Conservation (phyloP, 2,113 vertebrate genomes). For the Sminthopsis crassicaudata region DNA sequence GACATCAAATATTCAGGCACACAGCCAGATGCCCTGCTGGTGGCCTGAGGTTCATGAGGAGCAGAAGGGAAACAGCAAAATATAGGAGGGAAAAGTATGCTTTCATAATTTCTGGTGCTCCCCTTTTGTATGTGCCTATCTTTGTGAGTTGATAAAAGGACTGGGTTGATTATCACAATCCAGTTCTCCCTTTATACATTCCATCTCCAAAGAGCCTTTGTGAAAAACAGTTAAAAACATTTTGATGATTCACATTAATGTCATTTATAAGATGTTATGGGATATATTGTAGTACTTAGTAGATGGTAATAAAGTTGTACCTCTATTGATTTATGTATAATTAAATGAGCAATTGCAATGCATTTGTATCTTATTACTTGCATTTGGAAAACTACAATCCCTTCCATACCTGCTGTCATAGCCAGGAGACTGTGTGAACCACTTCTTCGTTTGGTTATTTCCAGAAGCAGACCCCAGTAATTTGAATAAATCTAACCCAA, state of each 20-base stretch:
- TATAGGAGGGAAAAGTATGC: not conserved
- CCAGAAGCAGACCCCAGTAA: not conserved
- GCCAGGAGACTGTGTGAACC: not conserved
- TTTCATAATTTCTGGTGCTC: not conserved
- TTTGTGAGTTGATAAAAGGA: not conserved
- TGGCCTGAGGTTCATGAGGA: not conserved
- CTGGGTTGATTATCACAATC: not conserved
- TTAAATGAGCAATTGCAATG: not conserved
- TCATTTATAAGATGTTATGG: slow-evolving; percentile 35
- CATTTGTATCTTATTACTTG: slow-evolving; percentile 21
- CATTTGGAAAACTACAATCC: not conserved
- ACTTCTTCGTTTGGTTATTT: not conserved
- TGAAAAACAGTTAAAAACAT: slow-evolving; percentile 14
- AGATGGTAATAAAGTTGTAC: slow-evolving; percentile 4
- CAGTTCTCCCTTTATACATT: not conserved
- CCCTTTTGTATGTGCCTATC: not conserved
- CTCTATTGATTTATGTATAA: slow-evolving; percentile 23
- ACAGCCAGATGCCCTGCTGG: not conserved
- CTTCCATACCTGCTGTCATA: not conserved
- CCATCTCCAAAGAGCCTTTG: slow-evolving; percentile 29
- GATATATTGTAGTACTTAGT: slow-evolving; percentile 2
- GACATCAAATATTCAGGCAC: not conserved
- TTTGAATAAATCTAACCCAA: not conserved
- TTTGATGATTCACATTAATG: not conserved
- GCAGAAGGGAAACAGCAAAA: not conserved